Conservation (phyloP, 2,113 vertebrate genomes). For the Cnemophilus loriae region DNA sequence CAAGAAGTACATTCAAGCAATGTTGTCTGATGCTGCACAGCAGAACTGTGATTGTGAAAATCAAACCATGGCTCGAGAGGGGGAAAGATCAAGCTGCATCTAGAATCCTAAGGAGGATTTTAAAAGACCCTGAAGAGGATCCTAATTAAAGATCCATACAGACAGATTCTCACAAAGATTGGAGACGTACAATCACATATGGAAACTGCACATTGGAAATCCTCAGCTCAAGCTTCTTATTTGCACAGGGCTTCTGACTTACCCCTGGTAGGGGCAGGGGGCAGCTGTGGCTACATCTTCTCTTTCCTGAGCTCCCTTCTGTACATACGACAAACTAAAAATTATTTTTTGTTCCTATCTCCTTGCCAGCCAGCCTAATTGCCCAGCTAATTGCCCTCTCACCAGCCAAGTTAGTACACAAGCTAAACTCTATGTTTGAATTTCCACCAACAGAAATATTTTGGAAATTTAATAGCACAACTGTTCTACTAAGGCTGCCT, state of each 20-base stretch:
- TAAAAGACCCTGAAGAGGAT: neutral
- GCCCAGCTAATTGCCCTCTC: neutral
- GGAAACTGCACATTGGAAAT: neutral
- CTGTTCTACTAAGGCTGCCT: neutral
- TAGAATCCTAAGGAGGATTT: neutral
- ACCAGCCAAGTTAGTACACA: neutral
- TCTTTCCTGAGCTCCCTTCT: neutral
- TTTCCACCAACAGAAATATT: neutral
- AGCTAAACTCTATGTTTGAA: neutral
- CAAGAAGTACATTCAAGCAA: neutral
- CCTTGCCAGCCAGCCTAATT: neutral
- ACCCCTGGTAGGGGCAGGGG: neutral
- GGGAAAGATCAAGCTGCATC: neutral
- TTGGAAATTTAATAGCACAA: neutral
- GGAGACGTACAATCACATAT: rapidly evolving
- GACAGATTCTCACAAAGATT: neutral
- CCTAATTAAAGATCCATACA: neutral
- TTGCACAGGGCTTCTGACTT: neutral
- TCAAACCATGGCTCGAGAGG: neutral
- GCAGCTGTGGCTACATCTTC: neutral
- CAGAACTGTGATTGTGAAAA: neutral
- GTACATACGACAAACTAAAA: neutral
- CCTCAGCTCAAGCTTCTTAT: neutral
- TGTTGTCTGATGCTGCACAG: neutral
- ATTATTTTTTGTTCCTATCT: neutral